Base-by-base conservation (phyloP, 2,113 vertebrate genomes). In the Lutjanus erythropterus region DNA sequence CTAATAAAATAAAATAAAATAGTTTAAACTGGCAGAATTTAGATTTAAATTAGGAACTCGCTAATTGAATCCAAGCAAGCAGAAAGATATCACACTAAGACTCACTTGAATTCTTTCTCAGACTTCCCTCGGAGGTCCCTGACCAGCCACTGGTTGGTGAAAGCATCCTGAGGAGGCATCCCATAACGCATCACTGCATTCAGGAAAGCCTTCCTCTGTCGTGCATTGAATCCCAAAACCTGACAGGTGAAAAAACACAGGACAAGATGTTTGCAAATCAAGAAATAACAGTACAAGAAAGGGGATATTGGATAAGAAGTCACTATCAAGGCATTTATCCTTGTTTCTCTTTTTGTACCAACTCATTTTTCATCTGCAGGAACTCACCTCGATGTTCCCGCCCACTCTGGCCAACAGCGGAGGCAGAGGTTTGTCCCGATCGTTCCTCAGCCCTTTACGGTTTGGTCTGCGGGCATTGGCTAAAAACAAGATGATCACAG, bases 171-270 rank as follows among this genome's bases (percentile, higher is more conserved):
- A 31, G 98, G 98, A 18, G 98, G 98, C 98, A 99, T 99, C 79
- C 98, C 98, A 49, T 99, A 99, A 80, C 98, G 97, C 97, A 99
- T 99, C 88, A 99, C 99, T 25, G 97, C 98, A 70, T 99, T 99
- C 84, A 99, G 95, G 95, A 99, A 99, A 27, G 98, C 98, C 92
- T 99, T 99, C 86, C 98, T 94, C 91, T 99, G 98, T 9, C 98
- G 96, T 33, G 97, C 97, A 4, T 99, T 99, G 92, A 99, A 99
- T 76, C 98, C 98, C 90, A 99, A 88, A 35, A 99, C 98, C 98
- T 99, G 68, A 70, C 3, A 55, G 7, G 6, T 37, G 7, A 52
- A 25, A 25, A 12, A 23, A 49, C 23, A 52, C 14, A 25, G 27
- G 75, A 14, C 9, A 61, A 27, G 15, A 25, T 2, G 5, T 46